These are phyloP conservation scores for Palythoa grandiflora DNA, from an alignment of 92 coral and sea anemone species.

Conservation along the genomic window DNA sequence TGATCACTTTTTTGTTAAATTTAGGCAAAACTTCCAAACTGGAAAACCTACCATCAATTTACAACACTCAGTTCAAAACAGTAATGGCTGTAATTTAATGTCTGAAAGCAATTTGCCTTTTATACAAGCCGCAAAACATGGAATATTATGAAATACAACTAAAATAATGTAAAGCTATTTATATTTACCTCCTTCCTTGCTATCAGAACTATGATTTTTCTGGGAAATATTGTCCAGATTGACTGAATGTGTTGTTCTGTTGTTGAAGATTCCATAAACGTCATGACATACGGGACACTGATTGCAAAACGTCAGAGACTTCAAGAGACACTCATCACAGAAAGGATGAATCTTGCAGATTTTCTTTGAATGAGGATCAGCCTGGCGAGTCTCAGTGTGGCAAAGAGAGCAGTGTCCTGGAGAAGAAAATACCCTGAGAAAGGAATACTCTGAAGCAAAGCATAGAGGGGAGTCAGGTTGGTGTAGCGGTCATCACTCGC, in stretches of 20 bases:
- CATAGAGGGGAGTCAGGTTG: too few species aligned
- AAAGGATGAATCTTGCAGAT: slow-evolving; percentile 20
- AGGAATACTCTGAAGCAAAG: not conserved
- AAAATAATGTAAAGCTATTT: not conserved
- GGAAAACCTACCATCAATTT: too few species aligned
- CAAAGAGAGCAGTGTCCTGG: slow-evolving; percentile 23
- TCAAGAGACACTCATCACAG: slow-evolving; percentile 12
- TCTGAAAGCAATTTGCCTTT: too few species aligned
- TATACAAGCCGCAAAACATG: too few species aligned
- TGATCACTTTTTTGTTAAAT: too few species aligned
- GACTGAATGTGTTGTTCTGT: not conserved
- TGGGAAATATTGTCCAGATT: not conserved
- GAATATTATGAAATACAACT: too few species aligned
- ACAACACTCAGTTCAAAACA: too few species aligned
- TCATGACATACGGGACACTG: slow-evolving; percentile 37
- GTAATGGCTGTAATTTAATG: too few species aligned
- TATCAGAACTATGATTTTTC: not conserved
- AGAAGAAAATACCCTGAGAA: not conserved
- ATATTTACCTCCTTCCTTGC: not conserved
- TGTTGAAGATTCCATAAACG: slow-evolving; percentile 21
- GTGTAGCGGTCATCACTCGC: too few species aligned
- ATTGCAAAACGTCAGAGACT: not conserved
- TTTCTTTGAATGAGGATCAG: not conserved
- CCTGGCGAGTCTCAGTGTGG: not conserved
- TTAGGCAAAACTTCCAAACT: too few species aligned